Percentiles rank a stretch among this genome's conserved stretches.
These are phyloP conservation scores for Aphodius granarius DNA, from an alignment of 2,888 invertebrate genomes.

Conservation along the genomic window DNA sequence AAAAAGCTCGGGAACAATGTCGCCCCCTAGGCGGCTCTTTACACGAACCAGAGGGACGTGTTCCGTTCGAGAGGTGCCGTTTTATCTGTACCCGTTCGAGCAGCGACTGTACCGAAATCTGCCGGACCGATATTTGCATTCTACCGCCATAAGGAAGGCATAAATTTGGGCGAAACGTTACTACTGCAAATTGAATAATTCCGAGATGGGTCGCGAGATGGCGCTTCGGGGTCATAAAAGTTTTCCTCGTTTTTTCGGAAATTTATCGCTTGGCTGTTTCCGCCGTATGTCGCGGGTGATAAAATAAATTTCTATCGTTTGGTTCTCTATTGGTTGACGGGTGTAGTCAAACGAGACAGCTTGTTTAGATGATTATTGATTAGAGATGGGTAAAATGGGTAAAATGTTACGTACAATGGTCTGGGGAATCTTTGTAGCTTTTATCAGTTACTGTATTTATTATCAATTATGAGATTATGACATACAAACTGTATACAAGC, in stretches of 20 bases:
- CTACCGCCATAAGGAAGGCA: constrained; percentile 7
- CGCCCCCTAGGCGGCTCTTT: neutral
- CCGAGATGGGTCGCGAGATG: neutral
- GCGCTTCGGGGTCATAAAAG: neutral
- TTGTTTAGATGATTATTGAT: too few relatives aligned
- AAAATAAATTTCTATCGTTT: neutral
- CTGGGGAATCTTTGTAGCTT: too few relatives aligned
- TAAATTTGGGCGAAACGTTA: neutral
- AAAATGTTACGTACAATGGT: too few relatives aligned
- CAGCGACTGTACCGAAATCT: neutral
- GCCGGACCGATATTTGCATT: constrained; percentile 1
- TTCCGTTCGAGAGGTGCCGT: constrained; percentile 12
- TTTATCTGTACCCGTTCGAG: neutral
- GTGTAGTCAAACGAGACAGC: too few relatives aligned
- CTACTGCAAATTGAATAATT: neutral
- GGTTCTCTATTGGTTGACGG: neutral
- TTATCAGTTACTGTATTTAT: too few relatives aligned
- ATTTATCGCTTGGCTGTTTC: neutral
- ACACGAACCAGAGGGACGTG: neutral
- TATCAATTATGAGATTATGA: too few relatives aligned
- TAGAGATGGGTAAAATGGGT: too few relatives aligned
- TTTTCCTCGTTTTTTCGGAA: neutral
- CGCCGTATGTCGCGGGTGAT: neutral
- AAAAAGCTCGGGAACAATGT: constrained; percentile 31
- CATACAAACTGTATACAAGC: too few relatives aligned